Evolutionary conservation across 2,888 invertebrate genomes (phyloP).

Genomic region (Drosophila paranaensis): DNA sequence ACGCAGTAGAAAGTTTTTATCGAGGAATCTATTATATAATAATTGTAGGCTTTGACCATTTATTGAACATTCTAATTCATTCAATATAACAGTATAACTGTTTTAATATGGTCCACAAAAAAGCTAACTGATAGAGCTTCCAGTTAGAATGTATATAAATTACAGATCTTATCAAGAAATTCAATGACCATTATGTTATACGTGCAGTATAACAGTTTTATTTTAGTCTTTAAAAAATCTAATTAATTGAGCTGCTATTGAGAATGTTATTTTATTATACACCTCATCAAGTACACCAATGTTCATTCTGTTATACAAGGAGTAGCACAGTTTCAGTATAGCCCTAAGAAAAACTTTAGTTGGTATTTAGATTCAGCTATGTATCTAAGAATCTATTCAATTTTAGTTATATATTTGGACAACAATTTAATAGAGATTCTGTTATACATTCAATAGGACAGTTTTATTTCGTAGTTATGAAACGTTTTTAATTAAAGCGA

Average conservation of each 20-base stretch:
- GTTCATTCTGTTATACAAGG: neutral
- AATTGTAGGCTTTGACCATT: no score
- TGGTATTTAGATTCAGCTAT: no score
- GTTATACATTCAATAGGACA: neutral
- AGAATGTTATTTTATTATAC: neutral
- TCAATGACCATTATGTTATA: neutral
- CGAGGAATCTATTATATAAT: no score
- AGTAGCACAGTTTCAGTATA: neutral
- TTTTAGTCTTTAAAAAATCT: neutral
- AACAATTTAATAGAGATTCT: neutral
- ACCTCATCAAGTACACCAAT: neutral
- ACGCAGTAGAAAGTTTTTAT: neutral
- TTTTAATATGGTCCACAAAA: no score
- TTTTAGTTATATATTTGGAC: neutral
- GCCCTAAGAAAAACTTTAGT: neutral
- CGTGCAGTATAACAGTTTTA: neutral
- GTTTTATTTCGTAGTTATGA: slow-evolving; percentile 15
- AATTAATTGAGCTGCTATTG: neutral
- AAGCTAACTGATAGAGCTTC: no score
- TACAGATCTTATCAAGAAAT: no score
- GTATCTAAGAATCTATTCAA: neutral
- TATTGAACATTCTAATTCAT: no score
- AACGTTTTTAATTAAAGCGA: slow-evolving; percentile 2
- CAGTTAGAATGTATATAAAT: no score
- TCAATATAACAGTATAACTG: no score